A percentile compares a stretch with the other conserved stretches of the same genome.
These are phyloP conservation scores for Cheilosia urbana DNA, from an alignment of 2,888 invertebrate genomes.

Conservation along the genomic window DNA sequence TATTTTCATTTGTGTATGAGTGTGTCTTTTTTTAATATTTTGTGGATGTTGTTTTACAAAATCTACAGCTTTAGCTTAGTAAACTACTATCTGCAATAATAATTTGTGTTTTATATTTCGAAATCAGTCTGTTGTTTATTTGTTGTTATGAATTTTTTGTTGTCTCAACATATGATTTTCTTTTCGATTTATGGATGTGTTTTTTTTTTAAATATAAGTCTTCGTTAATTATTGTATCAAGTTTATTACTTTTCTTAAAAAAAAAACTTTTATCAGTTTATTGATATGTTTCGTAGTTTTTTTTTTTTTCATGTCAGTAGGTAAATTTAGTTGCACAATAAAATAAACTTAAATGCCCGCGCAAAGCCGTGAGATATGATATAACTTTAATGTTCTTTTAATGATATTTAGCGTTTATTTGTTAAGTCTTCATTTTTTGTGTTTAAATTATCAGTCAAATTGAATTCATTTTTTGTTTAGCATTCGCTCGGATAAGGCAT, in stretches of 20 bases:
- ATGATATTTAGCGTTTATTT: conserved; percentile 43
- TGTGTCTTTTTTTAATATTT: conserved; percentile 8
- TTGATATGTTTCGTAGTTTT: conserved; percentile 58
- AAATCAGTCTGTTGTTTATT: conserved; percentile 71
- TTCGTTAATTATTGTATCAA: conserved; percentile 69
- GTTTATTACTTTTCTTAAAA: conserved; percentile 21
- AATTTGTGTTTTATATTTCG: conserved; percentile 39
- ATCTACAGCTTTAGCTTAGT: conserved; percentile 65
- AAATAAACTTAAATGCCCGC: conserved; percentile 42
- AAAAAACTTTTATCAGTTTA: conserved; percentile 14
- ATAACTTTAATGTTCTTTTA: conserved; percentile 37
- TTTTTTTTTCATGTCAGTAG: neutral
- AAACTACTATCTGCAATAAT: conserved; percentile 44
- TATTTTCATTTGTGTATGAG: conserved; percentile 9
- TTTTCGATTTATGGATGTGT: conserved; percentile 32
- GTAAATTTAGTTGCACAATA: conserved; percentile 13
- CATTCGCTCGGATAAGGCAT: conserved; percentile 60
- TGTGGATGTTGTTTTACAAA: conserved; percentile 72
- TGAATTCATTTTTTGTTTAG: conserved; percentile 18
- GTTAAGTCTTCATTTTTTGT: conserved; percentile 39
- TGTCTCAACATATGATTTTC: conserved; percentile 37
- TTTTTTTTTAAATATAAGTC: conserved; percentile 51
- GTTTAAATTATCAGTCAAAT: conserved; percentile 68
- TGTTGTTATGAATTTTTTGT: conserved; percentile 54
- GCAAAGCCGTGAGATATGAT: conserved; percentile 69